These are phyloP conservation scores for Acipenser transmontanus DNA, from an alignment of 2,797 vertebrate genomes.

Conservation along the genomic window DNA sequence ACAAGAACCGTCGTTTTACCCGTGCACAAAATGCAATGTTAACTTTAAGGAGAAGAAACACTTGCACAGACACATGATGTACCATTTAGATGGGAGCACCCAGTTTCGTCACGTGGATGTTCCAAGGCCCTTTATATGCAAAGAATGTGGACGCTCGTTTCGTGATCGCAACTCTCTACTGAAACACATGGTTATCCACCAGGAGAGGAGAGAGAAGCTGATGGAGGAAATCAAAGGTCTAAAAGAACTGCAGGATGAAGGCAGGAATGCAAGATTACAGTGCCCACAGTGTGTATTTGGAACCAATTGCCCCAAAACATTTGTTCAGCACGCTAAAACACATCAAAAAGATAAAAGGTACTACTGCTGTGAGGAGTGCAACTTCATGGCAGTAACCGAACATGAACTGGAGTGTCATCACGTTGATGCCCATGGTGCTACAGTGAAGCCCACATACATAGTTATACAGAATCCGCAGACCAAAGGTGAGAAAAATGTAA, in stretches of 20 bases:
- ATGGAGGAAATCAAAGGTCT: constrained; percentile 84
- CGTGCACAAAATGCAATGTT: constrained; percentile 86
- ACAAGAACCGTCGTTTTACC: constrained; percentile 75
- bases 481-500: constrained; percentile 58
- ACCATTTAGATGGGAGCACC: constrained; percentile 91
- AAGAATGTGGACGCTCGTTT: constrained; percentile 87
- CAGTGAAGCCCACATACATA: constrained; percentile 57
- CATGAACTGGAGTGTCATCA: constrained; percentile 75
- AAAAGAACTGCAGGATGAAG: constrained; percentile 71
- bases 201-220: constrained; percentile 76
- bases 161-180: constrained; percentile 82
- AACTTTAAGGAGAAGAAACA: constrained; percentile 87
- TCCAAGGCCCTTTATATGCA: constrained; percentile 82
- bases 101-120: constrained; percentile 79
- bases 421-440: constrained; percentile 66
- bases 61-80: constrained; percentile 95
- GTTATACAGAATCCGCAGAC: constrained; percentile 49
- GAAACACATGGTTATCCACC: constrained; percentile 91
- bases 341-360: constrained; percentile 78
- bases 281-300: constrained; percentile 74
- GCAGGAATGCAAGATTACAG: constrained; percentile 60
- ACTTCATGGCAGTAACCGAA: constrained; percentile 74
- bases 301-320: constrained; percentile 77
- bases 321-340: constrained; percentile 75
- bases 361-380: constrained; percentile 77